Evolutionary conservation across 2,113 vertebrate genomes (phyloP), one percentile per base, ranked within the genome.

Genomic region (Sander vitreus): DNA sequence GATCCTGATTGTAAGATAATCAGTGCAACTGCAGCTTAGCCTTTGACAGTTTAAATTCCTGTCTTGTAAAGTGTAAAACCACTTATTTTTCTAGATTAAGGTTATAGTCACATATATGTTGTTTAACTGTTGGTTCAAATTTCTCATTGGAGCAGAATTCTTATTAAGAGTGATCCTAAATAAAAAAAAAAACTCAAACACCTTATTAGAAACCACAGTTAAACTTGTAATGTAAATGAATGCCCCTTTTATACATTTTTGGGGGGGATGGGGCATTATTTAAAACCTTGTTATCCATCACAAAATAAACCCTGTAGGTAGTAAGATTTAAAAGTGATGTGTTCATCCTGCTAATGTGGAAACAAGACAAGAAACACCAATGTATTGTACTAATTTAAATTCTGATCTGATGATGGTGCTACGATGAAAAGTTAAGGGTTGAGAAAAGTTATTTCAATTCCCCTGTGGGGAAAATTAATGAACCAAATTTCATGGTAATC

Each of bases 1-100:
- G 65, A 70, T 68, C 67, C 43, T 27, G 58, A 68, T 67, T 65
- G 15, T 23, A 39, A 27, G 62, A 63, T 64, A 70, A 67, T 76
- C 70, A 54, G 39, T 36, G 71, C 8, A 27, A 16, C 23, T 58
- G 69, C 63, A 39, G 64, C 72, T 74, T 73, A 77, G 69, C 55
- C 63, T 50, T 65, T 75, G 71, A 68, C 55, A 59, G 57, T 33
- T 81, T 69, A 66, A 78, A 82, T 10, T 58, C 47, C 33, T 1
- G 16, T 77, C 14, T 50, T 55, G 6, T 53, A 43, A 54, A 48
- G 63, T 16, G 18, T 67, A 50, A 59, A 62, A 30, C 0, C 1
- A 2, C 25, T 16, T 39, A 39, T 10, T 39, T 68, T 73, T 48
- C 9, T 66, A 14, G 6, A 65, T 25, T 16, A 53, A 30, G 3